Conservation (phyloP, 2,113 vertebrate species). For the Gadus chalcogrammus region DNA sequence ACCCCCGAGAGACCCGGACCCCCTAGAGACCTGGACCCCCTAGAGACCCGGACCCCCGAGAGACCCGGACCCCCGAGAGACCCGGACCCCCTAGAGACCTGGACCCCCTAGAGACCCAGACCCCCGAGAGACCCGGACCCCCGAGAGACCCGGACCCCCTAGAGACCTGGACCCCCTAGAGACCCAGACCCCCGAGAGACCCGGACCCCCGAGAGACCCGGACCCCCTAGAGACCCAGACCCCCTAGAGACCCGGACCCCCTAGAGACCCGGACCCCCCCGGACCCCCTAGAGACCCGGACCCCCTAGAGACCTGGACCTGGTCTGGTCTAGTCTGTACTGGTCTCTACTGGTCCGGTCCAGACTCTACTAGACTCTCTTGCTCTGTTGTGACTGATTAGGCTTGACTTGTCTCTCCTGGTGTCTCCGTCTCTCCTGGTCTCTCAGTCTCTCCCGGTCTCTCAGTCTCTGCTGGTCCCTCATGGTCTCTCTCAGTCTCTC, state of each 20-base stretch:
- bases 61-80: too few species aligned
- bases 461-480: too few species aligned
- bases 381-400: neutral
- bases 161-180: too few species aligned
- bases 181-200: neutral
- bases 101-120: too few species aligned
- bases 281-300: too few species aligned
- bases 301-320: neutral
- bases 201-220: too few species aligned
- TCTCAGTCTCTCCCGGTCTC: constrained; percentile 14
- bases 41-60: too few species aligned
- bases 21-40: too few species aligned
- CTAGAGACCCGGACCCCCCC: neutral
- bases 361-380: neutral
- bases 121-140: neutral
- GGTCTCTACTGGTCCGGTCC: neutral
- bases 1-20: too few species aligned
- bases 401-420: neutral
- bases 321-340: neutral
- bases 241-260: neutral
- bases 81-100: too few species aligned
- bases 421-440: neutral
- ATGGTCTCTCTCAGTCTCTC: too few species aligned
- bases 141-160: too few species aligned
- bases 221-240: neutral